Conservation (phyloP, 2,888 invertebrate genomes). For the Esperia sulphurella region DNA sequence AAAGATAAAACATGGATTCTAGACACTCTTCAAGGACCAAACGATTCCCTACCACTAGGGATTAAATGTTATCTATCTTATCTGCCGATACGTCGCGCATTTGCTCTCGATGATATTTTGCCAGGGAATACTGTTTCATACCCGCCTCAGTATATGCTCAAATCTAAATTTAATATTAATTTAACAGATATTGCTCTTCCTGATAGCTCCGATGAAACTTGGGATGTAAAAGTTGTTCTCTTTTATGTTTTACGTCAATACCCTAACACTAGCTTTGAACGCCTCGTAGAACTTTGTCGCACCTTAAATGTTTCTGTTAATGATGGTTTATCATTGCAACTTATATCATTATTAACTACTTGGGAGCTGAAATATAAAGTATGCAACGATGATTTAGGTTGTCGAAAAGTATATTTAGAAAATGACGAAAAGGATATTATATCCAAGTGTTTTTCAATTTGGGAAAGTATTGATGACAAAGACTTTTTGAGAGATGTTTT, state of each 20-base stretch:
- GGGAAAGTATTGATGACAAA: slow-evolving; percentile 64
- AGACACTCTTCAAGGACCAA: slow-evolving; percentile 52
- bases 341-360: slow-evolving; percentile 56
- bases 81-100: slow-evolving; percentile 45
- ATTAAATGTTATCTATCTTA: slow-evolving; percentile 47
- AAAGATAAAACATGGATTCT: slow-evolving; percentile 42
- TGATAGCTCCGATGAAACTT: slow-evolving; percentile 68
- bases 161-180: slow-evolving; percentile 65
- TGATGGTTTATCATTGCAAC: slow-evolving; percentile 62
- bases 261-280: slow-evolving; percentile 48
- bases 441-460: slow-evolving; percentile 51
- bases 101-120: slow-evolving; percentile 42
- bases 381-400: slow-evolving; percentile 46
- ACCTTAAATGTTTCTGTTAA: slow-evolving; percentile 55
- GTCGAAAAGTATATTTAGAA: slow-evolving; percentile 43
- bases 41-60: slow-evolving; percentile 46
- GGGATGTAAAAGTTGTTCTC: slow-evolving; percentile 68
- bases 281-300: slow-evolving; percentile 53
- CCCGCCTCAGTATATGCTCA: slow-evolving; percentile 61
- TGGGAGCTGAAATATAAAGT: slow-evolving; percentile 67
- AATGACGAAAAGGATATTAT: slow-evolving; percentile 45
- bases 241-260: slow-evolving; percentile 61
- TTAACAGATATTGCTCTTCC: slow-evolving; percentile 60
- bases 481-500: slow-evolving; percentile 59
- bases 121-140: slow-evolving; percentile 45